Evolutionary conservation across 2,113 vertebrate genomes (phyloP), one percentile per base, ranked within the genome.

Genomic region (Bucco capensis): DNA sequence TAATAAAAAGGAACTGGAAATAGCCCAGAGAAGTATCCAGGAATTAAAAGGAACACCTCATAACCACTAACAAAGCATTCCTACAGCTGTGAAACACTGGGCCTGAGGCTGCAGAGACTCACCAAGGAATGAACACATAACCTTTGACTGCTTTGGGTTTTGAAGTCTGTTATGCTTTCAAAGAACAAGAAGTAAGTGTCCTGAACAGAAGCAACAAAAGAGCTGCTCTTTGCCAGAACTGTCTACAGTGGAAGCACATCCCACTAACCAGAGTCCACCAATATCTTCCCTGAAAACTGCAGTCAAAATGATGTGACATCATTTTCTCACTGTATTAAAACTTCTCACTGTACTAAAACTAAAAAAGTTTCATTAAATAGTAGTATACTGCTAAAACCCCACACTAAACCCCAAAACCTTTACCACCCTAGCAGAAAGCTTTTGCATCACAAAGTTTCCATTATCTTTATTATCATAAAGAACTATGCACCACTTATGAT

Each of bases 211-310:
- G 22, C 18, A 79, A 83, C 6, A 54, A 40, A 28, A 44, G 8
- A 56, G 27, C 0, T 79, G 30, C 19, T 89, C 35, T 72, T 87
- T 44, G 49, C 18, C 61, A 82, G 66, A 74, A 53, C 10, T 50
- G 33, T 46, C 57, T 83, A 44, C 69, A 73, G 8, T 0, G 40
- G n/a, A 73, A 83, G 19, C 22, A 49, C 16, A n/a, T 3, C 11
- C 72, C 27, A 40, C 30, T 47, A 54, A 67, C 35, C 24, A n/a
- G 5, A 83, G 38, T 9, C 24, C 33, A 88, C 37, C 17, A 44
- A 53, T 15, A 69, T 3, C 17, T 30, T 13, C 10, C 6, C 24
- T 1, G 0, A 64, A 78, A 65, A n/a, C 2, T 16, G 17, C 31
- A 77, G 33, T 57, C 21, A 88, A 64, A 72, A 37, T 76, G n/a